phyloP scores from a whole-genome alignment of 2,797 vertebrate species.

The Diplodus sargus region DNA sequence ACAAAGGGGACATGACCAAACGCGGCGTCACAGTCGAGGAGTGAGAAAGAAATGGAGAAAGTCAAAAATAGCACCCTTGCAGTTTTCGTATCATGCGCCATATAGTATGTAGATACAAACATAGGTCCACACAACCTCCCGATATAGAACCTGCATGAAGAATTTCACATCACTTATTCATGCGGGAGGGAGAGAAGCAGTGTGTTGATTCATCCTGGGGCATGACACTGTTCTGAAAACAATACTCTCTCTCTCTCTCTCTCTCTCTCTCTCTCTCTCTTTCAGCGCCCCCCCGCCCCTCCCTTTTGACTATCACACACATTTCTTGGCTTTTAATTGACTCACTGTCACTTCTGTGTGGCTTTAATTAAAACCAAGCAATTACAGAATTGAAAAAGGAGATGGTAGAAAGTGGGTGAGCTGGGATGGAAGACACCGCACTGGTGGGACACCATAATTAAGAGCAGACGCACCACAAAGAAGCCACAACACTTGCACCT shows the following conservation, averaged over 20 bases:
- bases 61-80: conserved; percentile 14
- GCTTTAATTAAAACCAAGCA: conserved; percentile 87
- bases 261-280: too few relatives aligned
- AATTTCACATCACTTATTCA: conserved; percentile 64
- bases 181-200: conserved; percentile 40
- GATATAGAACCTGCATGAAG: conserved; percentile 47
- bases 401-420: conserved; percentile 72
- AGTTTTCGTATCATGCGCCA: conserved; percentile 37
- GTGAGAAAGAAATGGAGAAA: not conserved
- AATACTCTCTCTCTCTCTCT: not conserved
- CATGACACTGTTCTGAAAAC: conserved; percentile 24
- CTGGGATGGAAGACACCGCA: conserved; percentile 56
- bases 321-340: conserved; percentile 78
- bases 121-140: conserved; percentile 18
- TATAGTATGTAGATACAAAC: conserved; percentile 13
- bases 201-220: conserved; percentile 51
- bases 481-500: conserved; percentile 72
- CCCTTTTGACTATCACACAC: conserved; percentile 59
- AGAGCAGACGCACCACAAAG: conserved; percentile 72
- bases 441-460: conserved; percentile 78
- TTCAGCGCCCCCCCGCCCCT: not conserved
- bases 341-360: conserved; percentile 75
- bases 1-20: conserved; percentile 41
- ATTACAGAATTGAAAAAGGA: conserved; percentile 84
- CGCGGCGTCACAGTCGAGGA: conserved; percentile 16